A percentile compares a stretch with the other conserved stretches of the same genome.
These are phyloP conservation scores for Drosophila meridionalis DNA, from an alignment of 2,888 invertebrate genomes.

Conservation along the genomic window DNA sequence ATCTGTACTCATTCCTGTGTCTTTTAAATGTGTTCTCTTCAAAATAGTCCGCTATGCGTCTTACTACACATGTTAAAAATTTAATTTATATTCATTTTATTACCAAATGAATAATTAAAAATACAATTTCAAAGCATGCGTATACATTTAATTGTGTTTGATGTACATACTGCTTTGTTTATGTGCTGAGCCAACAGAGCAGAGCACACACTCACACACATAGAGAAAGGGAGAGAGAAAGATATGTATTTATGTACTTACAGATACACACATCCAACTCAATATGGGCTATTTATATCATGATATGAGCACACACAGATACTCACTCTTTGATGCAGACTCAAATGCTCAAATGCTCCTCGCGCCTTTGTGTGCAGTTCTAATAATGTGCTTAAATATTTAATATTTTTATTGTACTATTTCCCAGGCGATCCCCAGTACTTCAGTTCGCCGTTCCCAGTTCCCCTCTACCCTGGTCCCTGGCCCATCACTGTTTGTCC, in stretches of 20 bases:
- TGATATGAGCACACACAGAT: conserved; percentile 32
- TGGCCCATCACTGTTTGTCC: conserved; percentile 56
- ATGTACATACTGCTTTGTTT: conserved; percentile 42
- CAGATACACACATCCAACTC: conserved; percentile 17
- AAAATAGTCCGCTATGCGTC: background rate
- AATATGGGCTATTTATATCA: conserved; percentile 43
- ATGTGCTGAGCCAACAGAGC: conserved; percentile 50
- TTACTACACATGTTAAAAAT: background rate
- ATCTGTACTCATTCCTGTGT: background rate
- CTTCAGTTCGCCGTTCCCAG: conserved; percentile 17
- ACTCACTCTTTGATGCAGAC: conserved; percentile 43
- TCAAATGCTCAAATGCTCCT: conserved; percentile 25
- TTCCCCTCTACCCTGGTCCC: conserved; percentile 30
- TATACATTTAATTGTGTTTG: conserved; percentile 31
- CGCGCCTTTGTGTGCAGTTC: conserved; percentile 67
- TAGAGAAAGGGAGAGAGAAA: background rate
- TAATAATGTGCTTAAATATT: conserved; percentile 79
- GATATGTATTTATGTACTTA: conserved; percentile 10
- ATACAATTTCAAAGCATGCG: conserved; percentile 33
- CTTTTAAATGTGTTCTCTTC: background rate
- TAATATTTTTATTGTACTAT: conserved; percentile 72
- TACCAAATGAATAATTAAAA: conserved; percentile 53
- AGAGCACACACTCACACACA: conserved; percentile 10
- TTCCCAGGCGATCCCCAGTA: conserved; percentile 63
- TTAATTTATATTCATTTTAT: conserved; percentile 23